Conservation (phyloP, 2,797 vertebrate genomes). For the Danio albolineatus region DNA sequence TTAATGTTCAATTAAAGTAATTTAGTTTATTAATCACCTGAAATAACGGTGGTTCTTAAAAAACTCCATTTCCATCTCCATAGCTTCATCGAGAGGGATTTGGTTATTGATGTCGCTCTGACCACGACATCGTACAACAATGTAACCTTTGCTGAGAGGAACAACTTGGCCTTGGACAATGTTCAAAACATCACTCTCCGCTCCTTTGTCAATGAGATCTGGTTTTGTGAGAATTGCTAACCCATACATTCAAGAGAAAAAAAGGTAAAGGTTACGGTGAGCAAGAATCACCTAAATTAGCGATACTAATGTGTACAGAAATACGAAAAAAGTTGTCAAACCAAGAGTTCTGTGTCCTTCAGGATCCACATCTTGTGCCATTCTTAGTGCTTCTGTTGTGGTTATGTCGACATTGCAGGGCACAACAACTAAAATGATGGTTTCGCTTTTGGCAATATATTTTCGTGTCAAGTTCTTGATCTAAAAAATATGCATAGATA, state of each 20-base stretch:
- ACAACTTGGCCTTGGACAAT: conserved; percentile 70
- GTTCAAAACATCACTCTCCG: conserved; percentile 67
- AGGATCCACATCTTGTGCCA: conserved; percentile 85
- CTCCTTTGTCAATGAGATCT: conserved; percentile 78
- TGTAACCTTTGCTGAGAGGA: conserved; percentile 80
- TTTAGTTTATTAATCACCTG: too few relatives aligned
- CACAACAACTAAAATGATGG: conserved; percentile 83
- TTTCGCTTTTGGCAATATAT: conserved; percentile 76
- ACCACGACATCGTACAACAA: conserved; percentile 80
- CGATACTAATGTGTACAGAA: too few relatives aligned
- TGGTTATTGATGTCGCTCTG: conserved; percentile 76
- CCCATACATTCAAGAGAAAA: not conserved
- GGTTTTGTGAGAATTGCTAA: conserved; percentile 83
- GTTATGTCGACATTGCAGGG: conserved; percentile 86
- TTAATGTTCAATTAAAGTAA: too few relatives aligned
- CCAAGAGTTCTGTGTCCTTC: conserved; percentile 82
- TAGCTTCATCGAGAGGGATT: conserved; percentile 41
- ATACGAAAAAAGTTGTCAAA: conserved; percentile 62
- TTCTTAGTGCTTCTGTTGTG: conserved; percentile 85
- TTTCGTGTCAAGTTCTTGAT: conserved; percentile 75
- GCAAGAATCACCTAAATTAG: not conserved
- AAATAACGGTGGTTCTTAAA: conserved; percentile 40
- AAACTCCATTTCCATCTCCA: conserved; percentile 30
- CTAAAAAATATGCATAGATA: conserved; percentile 68
- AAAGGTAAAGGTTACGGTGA: not conserved